Conservation (phyloP, 2,888 invertebrate species). For the Nymphalis urticae region DNA sequence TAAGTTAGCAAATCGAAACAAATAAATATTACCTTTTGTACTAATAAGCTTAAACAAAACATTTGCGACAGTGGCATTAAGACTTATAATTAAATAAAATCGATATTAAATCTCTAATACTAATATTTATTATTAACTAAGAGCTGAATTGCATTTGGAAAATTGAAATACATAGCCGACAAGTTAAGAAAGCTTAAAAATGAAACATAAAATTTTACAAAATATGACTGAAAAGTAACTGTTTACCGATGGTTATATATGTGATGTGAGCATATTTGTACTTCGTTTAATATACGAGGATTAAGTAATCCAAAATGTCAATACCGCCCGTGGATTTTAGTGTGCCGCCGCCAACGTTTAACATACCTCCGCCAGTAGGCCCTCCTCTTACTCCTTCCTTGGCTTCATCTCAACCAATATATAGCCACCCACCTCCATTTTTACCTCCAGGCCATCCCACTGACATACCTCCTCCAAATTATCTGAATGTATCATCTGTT, state of each 20-base stretch:
- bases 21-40: not conserved
- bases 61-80: not conserved
- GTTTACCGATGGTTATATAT: not conserved
- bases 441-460: constrained; percentile 42
- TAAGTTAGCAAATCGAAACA: not conserved
- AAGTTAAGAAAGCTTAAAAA: not conserved
- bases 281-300: not conserved
- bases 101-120: no score
- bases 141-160: no score
- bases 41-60: not conserved
- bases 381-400: constrained; percentile 39
- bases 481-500: constrained; percentile 20
- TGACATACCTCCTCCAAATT: constrained; percentile 46
- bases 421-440: constrained; percentile 47
- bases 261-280: not conserved
- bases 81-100: not conserved
- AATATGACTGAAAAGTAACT: not conserved
- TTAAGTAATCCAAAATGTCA: constrained; percentile 52
- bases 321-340: constrained; percentile 60
- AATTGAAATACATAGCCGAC: not conserved
- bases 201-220: not conserved
- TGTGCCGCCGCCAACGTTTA: constrained; percentile 60
- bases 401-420: constrained; percentile 40
- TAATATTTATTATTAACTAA: no score
- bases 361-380: constrained; percentile 41